Base-by-base conservation (phyloP, 2,797 vertebrate species). In the Leucoraja ocellata region DNA sequence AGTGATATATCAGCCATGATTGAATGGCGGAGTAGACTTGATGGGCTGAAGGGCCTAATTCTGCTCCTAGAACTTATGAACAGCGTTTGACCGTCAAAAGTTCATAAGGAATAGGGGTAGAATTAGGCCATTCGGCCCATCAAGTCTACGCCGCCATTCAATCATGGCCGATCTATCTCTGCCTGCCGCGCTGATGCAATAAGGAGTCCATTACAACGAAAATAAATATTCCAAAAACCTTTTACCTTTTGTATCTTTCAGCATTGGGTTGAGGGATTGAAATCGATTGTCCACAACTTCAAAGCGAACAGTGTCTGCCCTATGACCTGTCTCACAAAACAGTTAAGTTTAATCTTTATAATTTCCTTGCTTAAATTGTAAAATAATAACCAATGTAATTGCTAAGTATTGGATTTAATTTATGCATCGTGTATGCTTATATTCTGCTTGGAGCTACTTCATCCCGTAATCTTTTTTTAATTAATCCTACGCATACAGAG, bases 231-330 rank as follows among this genome's bases (percentile, higher is more conserved):
- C 36, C 18, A 93, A 95, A 94, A 95, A 94, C 95, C 94, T 95
- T 94, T 95, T 95, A 93, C 94, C 94, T 95, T 93, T 1, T 16
- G 93, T 96, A 92, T 95, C 95, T 98, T 97, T 94, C 96, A 99
- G 99, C 98, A 98, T 96, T 99, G 99, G 99, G 97, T 98, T 86
- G 99, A 99, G 94, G 99, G 99, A 88, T 96, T 99, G 95, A 97
- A 97, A 96, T 97, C 98, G 68, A 98, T 99, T 95, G 99, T 99
- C 95, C 98, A 99, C 96, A 99, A 99, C 96, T 98, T 99, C 94
- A 99, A 98, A 96, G 98, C 99, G 94, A 99, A 99, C 97, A 99
- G 98, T 4, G 99, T 99, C 95, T 99, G 98, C 95, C 99, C 99
- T 3, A 99, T 99, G 98, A 99, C 98, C 2, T 99, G 98, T 96